phyloP scores from a whole-genome alignment of 1,140 invertebrate species.

The Diorhabda elongata region DNA sequence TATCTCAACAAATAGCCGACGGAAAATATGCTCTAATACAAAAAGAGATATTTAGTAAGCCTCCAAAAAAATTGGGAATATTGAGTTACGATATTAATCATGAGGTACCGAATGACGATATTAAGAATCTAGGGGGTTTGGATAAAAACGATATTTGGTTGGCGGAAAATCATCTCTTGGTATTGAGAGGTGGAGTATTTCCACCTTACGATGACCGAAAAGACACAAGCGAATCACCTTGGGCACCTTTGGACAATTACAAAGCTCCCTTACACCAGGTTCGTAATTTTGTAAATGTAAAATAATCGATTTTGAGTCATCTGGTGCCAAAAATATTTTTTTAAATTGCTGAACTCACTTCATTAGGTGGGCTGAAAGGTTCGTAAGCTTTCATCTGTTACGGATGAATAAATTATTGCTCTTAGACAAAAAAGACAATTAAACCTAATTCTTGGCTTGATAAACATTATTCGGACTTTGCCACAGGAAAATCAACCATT shows the following conservation, averaged over 20 bases:
- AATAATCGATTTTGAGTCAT: no score
- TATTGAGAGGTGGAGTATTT: conserved; percentile 72
- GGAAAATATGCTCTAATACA: conserved; percentile 87
- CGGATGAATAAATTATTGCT: no score
- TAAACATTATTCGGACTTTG: no score
- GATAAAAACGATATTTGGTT: conserved; percentile 84
- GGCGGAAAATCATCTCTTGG: conserved; percentile 80
- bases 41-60: conserved; percentile 69
- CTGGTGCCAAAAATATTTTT: no score
- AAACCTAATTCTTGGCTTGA: no score
- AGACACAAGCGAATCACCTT: conserved; percentile 48
- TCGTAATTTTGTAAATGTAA: not conserved
- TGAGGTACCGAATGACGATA: conserved; percentile 73
- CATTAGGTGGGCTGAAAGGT: no score
- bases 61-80: conserved; percentile 69
- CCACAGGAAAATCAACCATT: no score
- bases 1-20: conserved; percentile 80
- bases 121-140: conserved; percentile 73
- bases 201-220: conserved; percentile 50
- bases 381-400: no score
- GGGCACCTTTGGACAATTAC: conserved; percentile 79
- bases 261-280: conserved; percentile 68
- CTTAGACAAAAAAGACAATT: no score
- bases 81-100: conserved; percentile 73
- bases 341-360: no score